Base-by-base conservation (phyloP, 2,888 invertebrate genomes). In the Blomia tropicalis region DNA sequence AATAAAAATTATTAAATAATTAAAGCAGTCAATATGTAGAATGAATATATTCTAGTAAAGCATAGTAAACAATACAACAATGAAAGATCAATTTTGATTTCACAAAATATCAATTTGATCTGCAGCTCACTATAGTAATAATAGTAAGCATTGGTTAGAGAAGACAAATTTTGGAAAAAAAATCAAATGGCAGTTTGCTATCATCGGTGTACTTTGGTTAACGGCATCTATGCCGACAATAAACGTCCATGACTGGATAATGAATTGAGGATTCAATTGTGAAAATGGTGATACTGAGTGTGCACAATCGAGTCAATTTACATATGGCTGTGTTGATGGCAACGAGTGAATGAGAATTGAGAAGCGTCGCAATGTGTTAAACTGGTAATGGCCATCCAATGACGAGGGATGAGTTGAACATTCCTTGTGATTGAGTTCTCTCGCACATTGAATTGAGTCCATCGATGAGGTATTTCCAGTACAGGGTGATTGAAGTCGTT, bases 381-480 rank as follows among this genome's bases (percentile, higher is more conserved):
- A 36, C 36, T 36, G 36, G 7, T 36, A 7, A 36, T 36, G 36
- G 17, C 36, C 36, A 36, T 17, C 36, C 7, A 17, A 36, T n/a
- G n/a, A n/a, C n/a, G n/a, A n/a, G n/a, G n/a, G n/a, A n/a, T n/a
- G n/a, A n/a, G n/a, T n/a, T n/a, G n/a, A n/a, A n/a, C n/a, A n/a
- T n/a, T n/a, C n/a, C n/a, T n/a, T n/a, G n/a, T n/a, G n/a, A n/a
- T n/a, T n/a, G n/a, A n/a, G n/a, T n/a, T n/a, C n/a, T n/a, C n/a
- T n/a, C n/a, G n/a, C n/a, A n/a, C n/a, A n/a, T n/a, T n/a, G n/a
- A n/a, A n/a, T n/a, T n/a, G n/a, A n/a, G 22, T 47, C 7, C 36
- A 47, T 47, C 51, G 51, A 47, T 47, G 51, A 47, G 51, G 51
- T 47, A 56, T 56, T 27, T 56, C 30, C 27, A 19, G 56, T 56